Conservation (phyloP, 2,888 invertebrate species). For the Crossocerus cetratus region DNA sequence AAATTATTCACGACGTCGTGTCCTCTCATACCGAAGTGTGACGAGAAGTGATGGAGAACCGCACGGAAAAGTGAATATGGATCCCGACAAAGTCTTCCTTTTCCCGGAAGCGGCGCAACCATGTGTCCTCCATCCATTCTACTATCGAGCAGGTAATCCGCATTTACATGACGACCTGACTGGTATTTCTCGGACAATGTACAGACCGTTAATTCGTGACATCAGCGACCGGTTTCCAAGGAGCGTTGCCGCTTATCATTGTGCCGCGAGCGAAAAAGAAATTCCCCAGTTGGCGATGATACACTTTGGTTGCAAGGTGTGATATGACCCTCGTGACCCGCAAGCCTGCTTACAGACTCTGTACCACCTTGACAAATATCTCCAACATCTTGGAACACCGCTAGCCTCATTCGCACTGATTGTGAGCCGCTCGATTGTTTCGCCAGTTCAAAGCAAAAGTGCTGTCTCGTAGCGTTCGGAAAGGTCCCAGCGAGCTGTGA, state of each 20-base stretch:
- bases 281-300: constrained; percentile 5
- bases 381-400: neutral
- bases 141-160: constrained; percentile 22
- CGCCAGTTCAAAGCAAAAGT: too few species aligned
- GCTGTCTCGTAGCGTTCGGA: too few species aligned
- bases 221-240: constrained; percentile 22
- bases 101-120: neutral
- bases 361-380: neutral
- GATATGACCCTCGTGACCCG: neutral
- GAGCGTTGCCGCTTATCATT: constrained; percentile 17
- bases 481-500: too few species aligned
- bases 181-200: constrained; percentile 24
- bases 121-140: neutral
- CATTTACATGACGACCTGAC: constrained; percentile 22
- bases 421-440: too few species aligned
- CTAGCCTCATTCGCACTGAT: too few species aligned
- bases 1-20: neutral
- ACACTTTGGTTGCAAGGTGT: neutral
- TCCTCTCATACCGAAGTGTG: neutral
- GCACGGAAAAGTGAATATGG: constrained; percentile 8
- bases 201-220: constrained; percentile 18
- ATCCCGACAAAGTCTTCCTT: constrained; percentile 28
- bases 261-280: constrained; percentile 5
- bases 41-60: neutral
- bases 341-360: neutral